These are phyloP conservation scores for Deilephila elpenor DNA, from an alignment of 2,888 invertebrate species.

Conservation along the genomic window DNA sequence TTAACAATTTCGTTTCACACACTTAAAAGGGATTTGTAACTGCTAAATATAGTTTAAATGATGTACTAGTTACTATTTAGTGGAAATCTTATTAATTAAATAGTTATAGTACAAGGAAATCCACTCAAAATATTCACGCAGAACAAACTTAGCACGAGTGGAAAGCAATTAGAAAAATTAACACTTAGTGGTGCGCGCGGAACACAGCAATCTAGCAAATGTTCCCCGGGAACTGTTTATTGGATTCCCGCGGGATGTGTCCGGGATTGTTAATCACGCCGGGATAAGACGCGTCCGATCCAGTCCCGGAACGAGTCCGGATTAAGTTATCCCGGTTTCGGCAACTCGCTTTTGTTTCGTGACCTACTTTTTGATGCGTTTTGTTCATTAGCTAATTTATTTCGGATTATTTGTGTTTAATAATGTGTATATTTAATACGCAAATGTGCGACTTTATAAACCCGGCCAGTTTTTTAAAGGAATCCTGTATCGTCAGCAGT, in stretches of 20 bases:
- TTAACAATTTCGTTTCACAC: too few relatives aligned
- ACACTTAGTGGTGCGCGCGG: constrained; percentile 47
- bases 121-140: background rate
- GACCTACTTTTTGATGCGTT: background rate
- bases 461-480: too few relatives aligned
- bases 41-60: too few relatives aligned
- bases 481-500: too few relatives aligned
- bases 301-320: background rate
- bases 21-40: too few relatives aligned
- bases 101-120: background rate
- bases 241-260: constrained; percentile 47
- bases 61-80: background rate
- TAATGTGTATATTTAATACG: too few relatives aligned
- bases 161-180: constrained; percentile 71
- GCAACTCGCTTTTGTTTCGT: background rate
- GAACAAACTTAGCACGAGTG: background rate
- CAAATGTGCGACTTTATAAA: too few relatives aligned
- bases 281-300: constrained; percentile 20
- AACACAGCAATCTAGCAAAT: constrained; percentile 67
- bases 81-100: background rate
- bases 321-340: constrained; percentile 20
- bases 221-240: constrained; percentile 60
- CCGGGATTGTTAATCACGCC: constrained; percentile 39
- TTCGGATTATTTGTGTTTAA: too few relatives aligned
- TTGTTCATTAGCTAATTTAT: background rate